Conservation (phyloP, 2,797 vertebrate species). For the Anniella stebbinsi region DNA sequence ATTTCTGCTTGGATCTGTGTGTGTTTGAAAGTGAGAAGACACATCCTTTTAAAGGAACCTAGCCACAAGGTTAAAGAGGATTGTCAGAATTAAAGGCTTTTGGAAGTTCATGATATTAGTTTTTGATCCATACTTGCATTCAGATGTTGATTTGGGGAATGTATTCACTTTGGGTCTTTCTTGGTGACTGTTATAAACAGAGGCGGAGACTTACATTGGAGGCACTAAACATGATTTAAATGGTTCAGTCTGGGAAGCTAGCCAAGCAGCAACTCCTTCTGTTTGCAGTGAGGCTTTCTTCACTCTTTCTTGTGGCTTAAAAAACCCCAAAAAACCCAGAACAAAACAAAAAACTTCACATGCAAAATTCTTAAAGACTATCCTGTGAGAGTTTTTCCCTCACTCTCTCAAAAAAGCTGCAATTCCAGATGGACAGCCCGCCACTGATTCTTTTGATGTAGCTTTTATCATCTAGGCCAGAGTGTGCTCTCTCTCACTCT, state of each 20-base stretch:
- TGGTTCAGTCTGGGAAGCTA: conserved; percentile 69
- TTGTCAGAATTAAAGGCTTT: conserved; percentile 59
- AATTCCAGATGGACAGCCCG: conserved; percentile 76
- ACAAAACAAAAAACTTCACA: conserved; percentile 37
- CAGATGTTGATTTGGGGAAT: conserved; percentile 73
- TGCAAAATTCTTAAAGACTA: conserved; percentile 61
- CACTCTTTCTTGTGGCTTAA: conserved; percentile 51
- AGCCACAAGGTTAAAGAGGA: conserved; percentile 59
- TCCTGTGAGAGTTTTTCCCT: conserved; percentile 55
- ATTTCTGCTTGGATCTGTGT: neutral
- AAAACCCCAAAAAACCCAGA: neutral
- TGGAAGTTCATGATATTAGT: conserved; percentile 48
- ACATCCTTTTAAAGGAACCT: conserved; percentile 33
- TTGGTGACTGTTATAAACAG: conserved; percentile 73
- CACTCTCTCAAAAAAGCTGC: conserved; percentile 61
- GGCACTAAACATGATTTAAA: conserved; percentile 79
- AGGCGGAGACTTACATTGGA: conserved; percentile 69
- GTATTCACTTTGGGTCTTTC: conserved; percentile 71
- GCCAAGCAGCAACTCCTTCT: conserved; percentile 77
- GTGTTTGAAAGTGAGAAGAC: neutral
- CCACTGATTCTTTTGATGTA: conserved; percentile 75
- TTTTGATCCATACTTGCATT: conserved; percentile 71
- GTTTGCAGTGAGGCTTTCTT: conserved; percentile 68
- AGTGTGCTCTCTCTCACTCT: neutral
- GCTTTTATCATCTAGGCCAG: conserved; percentile 74